Evolutionary conservation across 2,888 invertebrate species (phyloP).

Genomic region (Tetragonisca angustula): DNA sequence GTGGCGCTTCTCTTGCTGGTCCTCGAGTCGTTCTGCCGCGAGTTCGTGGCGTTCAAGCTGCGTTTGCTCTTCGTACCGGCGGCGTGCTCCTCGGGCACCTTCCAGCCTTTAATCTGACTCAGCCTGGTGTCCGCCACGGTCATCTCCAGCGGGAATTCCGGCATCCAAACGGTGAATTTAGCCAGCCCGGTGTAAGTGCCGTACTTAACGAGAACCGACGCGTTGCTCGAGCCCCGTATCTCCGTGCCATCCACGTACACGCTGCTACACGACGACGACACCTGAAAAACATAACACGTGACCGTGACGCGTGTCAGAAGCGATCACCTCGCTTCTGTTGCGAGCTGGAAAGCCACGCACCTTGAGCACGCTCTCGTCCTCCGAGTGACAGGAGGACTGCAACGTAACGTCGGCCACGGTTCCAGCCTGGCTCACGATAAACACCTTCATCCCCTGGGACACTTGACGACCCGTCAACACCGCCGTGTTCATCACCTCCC

Average conservation of each 20-base stretch:
- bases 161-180: slow-evolving; percentile 98
- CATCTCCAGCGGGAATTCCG: slow-evolving; percentile 96
- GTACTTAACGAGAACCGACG: slow-evolving; percentile 96
- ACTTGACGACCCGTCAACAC: slow-evolving; percentile 97
- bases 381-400: slow-evolving; percentile 97
- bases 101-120: slow-evolving; percentile 98
- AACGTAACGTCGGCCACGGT: slow-evolving; percentile 97
- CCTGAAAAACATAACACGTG: slow-evolving; percentile 85
- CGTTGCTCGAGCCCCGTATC: slow-evolving; percentile 96
- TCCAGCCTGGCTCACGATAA: slow-evolving; percentile 97
- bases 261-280: slow-evolving; percentile 97
- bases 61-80: slow-evolving; percentile 82
- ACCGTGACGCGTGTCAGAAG: not conserved
- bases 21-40: slow-evolving; percentile 35
- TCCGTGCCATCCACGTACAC: slow-evolving; percentile 98
- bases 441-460: slow-evolving; percentile 97
- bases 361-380: slow-evolving; percentile 98
- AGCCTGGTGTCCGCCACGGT: slow-evolving; percentile 94
- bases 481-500: slow-evolving; percentile 98
- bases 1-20: slow-evolving; percentile 68
- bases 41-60: slow-evolving; percentile 71
- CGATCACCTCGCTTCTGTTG: not conserved
- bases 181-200: slow-evolving; percentile 95
- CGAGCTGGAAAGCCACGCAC: slow-evolving; percentile 78
- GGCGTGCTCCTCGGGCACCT: slow-evolving; percentile 91